Evolutionary conservation across 2,113 vertebrate species (phyloP).

Genomic region (Neolamprologus ventralis): DNA sequence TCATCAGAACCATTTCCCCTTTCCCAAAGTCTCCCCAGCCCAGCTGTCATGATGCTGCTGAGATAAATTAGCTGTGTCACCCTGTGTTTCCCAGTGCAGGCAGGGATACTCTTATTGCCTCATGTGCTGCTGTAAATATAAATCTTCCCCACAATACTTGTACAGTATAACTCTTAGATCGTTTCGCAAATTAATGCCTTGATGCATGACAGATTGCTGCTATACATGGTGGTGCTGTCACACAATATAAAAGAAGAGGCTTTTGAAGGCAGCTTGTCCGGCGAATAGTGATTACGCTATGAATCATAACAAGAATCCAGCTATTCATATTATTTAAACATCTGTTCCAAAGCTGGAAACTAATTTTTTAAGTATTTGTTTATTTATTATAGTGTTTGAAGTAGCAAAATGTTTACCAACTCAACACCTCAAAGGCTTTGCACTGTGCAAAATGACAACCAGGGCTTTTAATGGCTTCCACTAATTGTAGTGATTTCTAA

Average conservation of each 20-base stretch:
- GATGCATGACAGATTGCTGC: not conserved
- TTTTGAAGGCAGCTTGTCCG: not conserved
- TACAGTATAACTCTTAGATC: not conserved
- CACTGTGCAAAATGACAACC: constrained; percentile 5
- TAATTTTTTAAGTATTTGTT: not conserved
- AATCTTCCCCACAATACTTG: not conserved
- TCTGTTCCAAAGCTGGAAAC: not conserved
- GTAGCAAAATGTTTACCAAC: not conserved
- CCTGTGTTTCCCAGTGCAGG: not conserved
- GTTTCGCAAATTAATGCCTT: not conserved
- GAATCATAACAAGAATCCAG: not conserved
- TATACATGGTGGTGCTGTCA: not conserved
- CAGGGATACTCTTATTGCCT: not conserved
- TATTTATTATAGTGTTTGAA: not conserved
- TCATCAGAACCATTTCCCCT: constrained; percentile 49
- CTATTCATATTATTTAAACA: not conserved
- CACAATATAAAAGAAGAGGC: not conserved
- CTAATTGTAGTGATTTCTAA: not conserved
- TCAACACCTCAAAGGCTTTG: not conserved
- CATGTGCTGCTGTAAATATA: constrained; percentile 14
- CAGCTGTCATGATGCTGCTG: constrained; percentile 41
- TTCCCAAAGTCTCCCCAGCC: constrained; percentile 9
- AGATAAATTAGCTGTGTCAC: constrained; percentile 54
- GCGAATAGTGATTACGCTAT: not conserved
- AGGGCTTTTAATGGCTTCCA: not conserved